Percentiles rank a stretch among this genome's conserved stretches.
These are phyloP conservation scores for Merops nubicus DNA, from an alignment of 2,113 vertebrate species.

Conservation along the genomic window DNA sequence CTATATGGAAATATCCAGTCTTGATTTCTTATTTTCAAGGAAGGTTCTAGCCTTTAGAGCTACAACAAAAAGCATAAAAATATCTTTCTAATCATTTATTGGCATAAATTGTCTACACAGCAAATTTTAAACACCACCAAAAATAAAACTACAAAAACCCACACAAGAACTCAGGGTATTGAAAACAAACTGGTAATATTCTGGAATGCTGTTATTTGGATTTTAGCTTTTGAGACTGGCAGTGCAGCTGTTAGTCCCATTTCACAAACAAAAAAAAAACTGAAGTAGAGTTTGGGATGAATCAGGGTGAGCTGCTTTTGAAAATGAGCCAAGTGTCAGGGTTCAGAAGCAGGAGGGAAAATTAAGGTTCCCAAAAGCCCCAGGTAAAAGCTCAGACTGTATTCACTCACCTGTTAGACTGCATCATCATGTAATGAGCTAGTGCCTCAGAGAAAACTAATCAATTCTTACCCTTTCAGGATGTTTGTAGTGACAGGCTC, in stretches of 20 bases:
- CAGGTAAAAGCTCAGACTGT: background rate
- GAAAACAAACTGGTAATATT: background rate
- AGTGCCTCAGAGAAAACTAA: background rate
- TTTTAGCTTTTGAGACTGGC: background rate
- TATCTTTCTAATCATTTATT: background rate
- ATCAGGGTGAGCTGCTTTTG: background rate
- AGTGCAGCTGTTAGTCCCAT: background rate
- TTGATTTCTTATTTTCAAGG: background rate
- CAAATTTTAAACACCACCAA: background rate
- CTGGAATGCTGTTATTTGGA: background rate
- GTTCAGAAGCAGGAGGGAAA: background rate
- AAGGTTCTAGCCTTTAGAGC: background rate
- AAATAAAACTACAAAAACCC: background rate
- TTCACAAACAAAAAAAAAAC: background rate
- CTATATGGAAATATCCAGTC: background rate
- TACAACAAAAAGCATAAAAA: background rate
- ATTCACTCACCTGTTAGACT: background rate
- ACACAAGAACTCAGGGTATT: background rate
- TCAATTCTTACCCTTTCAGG: background rate
- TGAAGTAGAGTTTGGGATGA: background rate
- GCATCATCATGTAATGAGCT: background rate
- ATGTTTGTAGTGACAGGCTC: background rate
- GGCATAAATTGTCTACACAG: background rate
- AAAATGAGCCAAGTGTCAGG: background rate
- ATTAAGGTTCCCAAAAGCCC: background rate